A percentile compares a stretch with the other conserved stretches of the same genome.
These are phyloP conservation scores for Tamias sibiricus DNA, from an alignment of 2,113 vertebrate species.

Conservation along the genomic window DNA sequence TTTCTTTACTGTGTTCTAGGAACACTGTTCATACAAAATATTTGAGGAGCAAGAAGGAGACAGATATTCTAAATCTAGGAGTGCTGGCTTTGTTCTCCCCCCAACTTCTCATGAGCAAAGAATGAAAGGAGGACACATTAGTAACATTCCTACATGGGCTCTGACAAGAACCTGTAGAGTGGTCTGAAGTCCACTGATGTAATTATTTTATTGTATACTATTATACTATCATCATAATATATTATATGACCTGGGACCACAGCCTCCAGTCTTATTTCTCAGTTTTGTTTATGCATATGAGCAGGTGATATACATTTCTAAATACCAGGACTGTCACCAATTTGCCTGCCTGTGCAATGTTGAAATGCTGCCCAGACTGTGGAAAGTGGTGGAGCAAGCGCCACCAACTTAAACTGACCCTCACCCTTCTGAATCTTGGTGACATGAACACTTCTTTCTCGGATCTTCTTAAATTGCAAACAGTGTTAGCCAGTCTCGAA, in stretches of 20 bases:
- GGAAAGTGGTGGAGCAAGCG: conserved; percentile 4
- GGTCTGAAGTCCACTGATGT: neutral
- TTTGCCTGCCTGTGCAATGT: neutral
- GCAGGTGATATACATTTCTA: neutral
- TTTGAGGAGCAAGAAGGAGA: conserved; percentile 42
- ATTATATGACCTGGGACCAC: neutral
- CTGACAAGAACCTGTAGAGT: neutral
- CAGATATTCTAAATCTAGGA: conserved; percentile 25
- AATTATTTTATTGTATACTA: neutral
- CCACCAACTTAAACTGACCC: conserved; percentile 13
- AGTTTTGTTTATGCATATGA: neutral
- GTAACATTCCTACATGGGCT: neutral
- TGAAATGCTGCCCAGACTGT: neutral
- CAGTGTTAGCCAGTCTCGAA: conserved; percentile 62
- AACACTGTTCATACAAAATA: neutral
- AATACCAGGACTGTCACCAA: neutral
- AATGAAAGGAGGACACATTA: neutral
- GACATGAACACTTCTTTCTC: conserved; percentile 67
- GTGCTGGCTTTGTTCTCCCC: neutral
- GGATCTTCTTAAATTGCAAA: conserved; percentile 66
- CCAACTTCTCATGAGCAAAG: neutral
- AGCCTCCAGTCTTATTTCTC: conserved; percentile 3
- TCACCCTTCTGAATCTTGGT: conserved; percentile 58
- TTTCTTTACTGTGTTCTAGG: neutral
- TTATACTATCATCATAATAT: neutral